Evolutionary conservation across 2,888 invertebrate species (phyloP), one percentile per base, ranked within the genome.

Genomic region (Pristionchus entomophagus): DNA sequence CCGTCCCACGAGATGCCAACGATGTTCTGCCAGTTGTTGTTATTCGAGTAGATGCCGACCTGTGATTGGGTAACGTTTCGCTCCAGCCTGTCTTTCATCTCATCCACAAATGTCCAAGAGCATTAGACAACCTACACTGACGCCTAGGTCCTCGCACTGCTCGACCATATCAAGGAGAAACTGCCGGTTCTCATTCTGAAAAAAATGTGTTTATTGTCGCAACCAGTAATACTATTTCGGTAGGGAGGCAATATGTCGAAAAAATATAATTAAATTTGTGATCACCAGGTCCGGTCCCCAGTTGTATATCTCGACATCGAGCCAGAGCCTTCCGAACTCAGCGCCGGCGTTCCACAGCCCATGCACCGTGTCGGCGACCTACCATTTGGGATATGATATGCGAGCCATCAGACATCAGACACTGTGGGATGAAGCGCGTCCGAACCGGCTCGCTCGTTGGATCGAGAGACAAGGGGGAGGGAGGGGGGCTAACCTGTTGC

Each of bases 1-100:
- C 83, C 88, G 38, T 83, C 86, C 88, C 88, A 88, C 81, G 78
- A 81, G 32, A 78, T 35, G 56, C 89, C 89, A 29, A 89, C 89
- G 65, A 89, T 89, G n/a, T 77, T 81, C 65, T 80, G 69, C 89
- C 89, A 89, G 86, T 88, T 89, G n/a, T n/a, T n/a, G n/a, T n/a
- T n/a, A n/a, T n/a, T n/a, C n/a, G n/a, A n/a, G n/a, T n/a, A n/a
- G n/a, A n/a, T n/a, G n/a, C n/a, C n/a, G n/a, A n/a, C n/a, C n/a
- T n/a, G n/a, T n/a, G n/a, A n/a, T n/a, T n/a, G n/a, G n/a, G n/a
- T n/a, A n/a, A n/a, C n/a, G n/a, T n/a, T n/a, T n/a, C n/a, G n/a
- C n/a, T n/a, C n/a, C n/a, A n/a, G n/a, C n/a, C n/a, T n/a, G n/a
- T n/a, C n/a, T n/a, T n/a, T n/a, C n/a, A n/a, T n/a, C n/a, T n/a